Evolutionary conservation across 1,140 invertebrate species (phyloP).

Genomic region (Ericerus pela): DNA sequence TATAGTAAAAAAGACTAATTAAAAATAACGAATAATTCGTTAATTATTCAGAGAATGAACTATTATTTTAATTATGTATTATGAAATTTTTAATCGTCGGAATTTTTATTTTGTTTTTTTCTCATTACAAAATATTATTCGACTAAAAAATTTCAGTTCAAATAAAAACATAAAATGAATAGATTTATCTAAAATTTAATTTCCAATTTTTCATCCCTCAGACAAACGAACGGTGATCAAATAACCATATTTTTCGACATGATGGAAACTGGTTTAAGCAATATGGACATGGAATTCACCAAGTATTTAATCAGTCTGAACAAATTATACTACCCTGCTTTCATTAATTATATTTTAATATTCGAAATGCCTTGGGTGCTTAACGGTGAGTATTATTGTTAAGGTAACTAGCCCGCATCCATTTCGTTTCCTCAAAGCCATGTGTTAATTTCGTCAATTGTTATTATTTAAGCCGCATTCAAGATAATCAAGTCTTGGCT

Average conservation of each 20-base stretch:
- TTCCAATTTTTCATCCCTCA: constrained; percentile 29
- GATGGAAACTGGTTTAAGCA: constrained; percentile 62
- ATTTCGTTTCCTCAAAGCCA: constrained; percentile 7
- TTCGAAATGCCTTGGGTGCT: constrained; percentile 91
- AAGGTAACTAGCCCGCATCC: neutral
- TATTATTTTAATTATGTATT: no score
- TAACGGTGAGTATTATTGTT: constrained; percentile 44
- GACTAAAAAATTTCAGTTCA: neutral
- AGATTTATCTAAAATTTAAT: constrained; percentile 3
- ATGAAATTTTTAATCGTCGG: no score
- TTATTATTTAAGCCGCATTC: constrained; percentile 57
- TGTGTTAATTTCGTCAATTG: constrained; percentile 16
- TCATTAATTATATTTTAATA: constrained; percentile 79
- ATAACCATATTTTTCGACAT: constrained; percentile 83
- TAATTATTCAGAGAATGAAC: no score
- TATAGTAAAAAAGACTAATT: no score
- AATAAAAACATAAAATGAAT: neutral
- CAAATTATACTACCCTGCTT: constrained; percentile 79
- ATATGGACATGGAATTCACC: constrained; percentile 76
- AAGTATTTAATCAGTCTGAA: constrained; percentile 75
- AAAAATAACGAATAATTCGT: no score
- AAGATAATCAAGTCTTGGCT: constrained; percentile 81
- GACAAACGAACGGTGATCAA: constrained; percentile 55
- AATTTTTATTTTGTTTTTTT: no score
- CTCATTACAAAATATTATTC: neutral